Conservation (phyloP, 64 coral and sea anemone genomes). For the Dendrophyllia cribrosa region DNA sequence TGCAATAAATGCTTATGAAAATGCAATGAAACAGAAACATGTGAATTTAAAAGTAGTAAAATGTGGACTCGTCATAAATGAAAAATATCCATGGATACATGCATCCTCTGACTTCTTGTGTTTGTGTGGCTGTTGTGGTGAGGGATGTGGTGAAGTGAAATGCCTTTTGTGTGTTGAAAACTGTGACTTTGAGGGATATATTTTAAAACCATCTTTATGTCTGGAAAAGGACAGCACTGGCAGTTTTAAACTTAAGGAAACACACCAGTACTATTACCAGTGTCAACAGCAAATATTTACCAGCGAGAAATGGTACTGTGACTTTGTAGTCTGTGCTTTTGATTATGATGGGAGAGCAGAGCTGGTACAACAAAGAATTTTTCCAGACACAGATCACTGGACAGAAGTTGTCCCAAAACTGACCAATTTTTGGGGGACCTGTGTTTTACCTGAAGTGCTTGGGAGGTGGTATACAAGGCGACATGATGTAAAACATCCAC, state of each 20-base stretch:
- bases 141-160: conserved; percentile 54
- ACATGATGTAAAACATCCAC: conserved; percentile 9
- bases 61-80: conserved; percentile 11
- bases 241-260: conserved; percentile 24
- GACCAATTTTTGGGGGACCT: conserved; percentile 10
- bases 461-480: no score
- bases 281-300: no score
- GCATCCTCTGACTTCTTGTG: conserved; percentile 44
- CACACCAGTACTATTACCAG: no score
- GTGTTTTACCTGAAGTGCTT: no score
- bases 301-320: no score
- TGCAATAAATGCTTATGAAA: conserved; percentile 29
- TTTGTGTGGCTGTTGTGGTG: conserved; percentile 47
- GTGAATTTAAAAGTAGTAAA: not conserved
- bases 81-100: conserved; percentile 23
- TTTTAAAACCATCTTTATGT: no score
- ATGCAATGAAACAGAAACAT: conserved; percentile 1
- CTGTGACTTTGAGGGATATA: no score
- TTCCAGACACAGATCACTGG: conserved; percentile 8
- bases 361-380: conserved; percentile 13
- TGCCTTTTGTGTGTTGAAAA: conserved; percentile 18
- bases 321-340: no score
- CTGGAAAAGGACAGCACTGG: conserved; percentile 34
- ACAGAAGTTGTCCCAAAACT: conserved; percentile 28
- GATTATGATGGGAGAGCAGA: not conserved